Percentiles rank a stretch among this genome's conserved stretches.
Conservation (phyloP, 1,140 invertebrate species). For the Scaptomyza hsui region DNA sequence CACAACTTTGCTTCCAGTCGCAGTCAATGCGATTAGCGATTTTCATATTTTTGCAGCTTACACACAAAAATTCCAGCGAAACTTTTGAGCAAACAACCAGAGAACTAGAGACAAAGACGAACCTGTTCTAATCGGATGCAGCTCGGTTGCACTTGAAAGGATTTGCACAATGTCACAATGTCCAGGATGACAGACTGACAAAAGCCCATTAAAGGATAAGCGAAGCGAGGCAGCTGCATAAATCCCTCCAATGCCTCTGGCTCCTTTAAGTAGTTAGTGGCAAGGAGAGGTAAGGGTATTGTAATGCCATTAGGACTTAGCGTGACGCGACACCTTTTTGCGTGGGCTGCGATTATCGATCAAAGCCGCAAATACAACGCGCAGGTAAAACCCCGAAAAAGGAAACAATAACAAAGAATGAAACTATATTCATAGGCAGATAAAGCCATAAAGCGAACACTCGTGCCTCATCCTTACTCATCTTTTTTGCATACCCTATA, state of each 20-base stretch:
- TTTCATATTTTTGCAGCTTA: slow-evolving; percentile 49
- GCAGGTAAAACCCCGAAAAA: slow-evolving; percentile 47
- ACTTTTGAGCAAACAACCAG: slow-evolving; percentile 35
- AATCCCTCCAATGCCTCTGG: no score
- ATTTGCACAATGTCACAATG: slow-evolving; percentile 49
- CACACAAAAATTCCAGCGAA: slow-evolving; percentile 52
- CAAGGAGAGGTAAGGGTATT: slow-evolving; percentile 19
- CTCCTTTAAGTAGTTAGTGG: slow-evolving; percentile 31
- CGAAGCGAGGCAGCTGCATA: slow-evolving; percentile 47
- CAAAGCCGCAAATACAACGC: slow-evolving; percentile 73
- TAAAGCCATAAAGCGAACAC: slow-evolving; percentile 24
- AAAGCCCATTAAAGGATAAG: slow-evolving; percentile 81
- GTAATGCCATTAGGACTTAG: slow-evolving; percentile 73
- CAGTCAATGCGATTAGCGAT: slow-evolving; percentile 72
- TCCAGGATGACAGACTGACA: slow-evolving; percentile 50
- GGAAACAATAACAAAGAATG: not conserved
- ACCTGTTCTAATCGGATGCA: slow-evolving; percentile 82
- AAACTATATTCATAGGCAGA: not conserved
- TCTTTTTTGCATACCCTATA: slow-evolving; percentile 7
- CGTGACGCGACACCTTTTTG: slow-evolving; percentile 72
- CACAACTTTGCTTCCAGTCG: slow-evolving; percentile 57
- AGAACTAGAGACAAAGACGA: slow-evolving; percentile 56
- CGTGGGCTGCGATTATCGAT: slow-evolving; percentile 79
- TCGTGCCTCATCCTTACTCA: slow-evolving; percentile 34
- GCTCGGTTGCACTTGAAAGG: slow-evolving; percentile 79